Conservation (phyloP, 2,797 vertebrate genomes). For the Halcyon smyrnensis region DNA sequence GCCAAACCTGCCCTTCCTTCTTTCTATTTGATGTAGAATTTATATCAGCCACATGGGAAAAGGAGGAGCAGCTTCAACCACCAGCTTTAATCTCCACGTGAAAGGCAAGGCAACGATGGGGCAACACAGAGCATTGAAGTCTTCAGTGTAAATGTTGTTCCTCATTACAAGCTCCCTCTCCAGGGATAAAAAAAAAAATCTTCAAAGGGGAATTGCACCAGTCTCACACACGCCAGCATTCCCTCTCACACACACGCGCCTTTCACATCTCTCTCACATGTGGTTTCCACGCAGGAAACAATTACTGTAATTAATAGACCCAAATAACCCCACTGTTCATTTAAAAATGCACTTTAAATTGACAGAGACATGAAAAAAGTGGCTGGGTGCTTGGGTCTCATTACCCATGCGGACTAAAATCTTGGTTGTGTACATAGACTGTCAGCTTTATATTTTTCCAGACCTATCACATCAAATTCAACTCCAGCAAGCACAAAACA, state of each 20-base stretch:
- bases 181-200: constrained; percentile 43
- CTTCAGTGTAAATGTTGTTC: constrained; percentile 49
- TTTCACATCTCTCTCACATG: constrained; percentile 61
- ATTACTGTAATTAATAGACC: constrained; percentile 72
- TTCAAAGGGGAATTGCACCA: constrained; percentile 61
- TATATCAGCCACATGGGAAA: constrained; percentile 68
- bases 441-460: constrained; percentile 62
- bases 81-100: constrained; percentile 70
- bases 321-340: constrained; percentile 62
- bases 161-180: constrained; percentile 66
- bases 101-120: constrained; percentile 53
- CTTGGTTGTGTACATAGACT: constrained; percentile 45
- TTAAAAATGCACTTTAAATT: constrained; percentile 66
- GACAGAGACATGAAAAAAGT: constrained; percentile 52
- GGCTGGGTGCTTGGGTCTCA: constrained; percentile 29
- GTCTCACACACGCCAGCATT: not conserved
- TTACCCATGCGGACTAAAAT: constrained; percentile 36
- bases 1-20: constrained; percentile 56
- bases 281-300: constrained; percentile 70
- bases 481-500: constrained; percentile 12
- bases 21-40: constrained; percentile 72
- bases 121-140: constrained; percentile 60
- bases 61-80: constrained; percentile 60
- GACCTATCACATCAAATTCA: constrained; percentile 53
- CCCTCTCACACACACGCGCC: not conserved